Conservation (phyloP, 2,797 vertebrate species). For the Rhinoraja longicauda region DNA sequence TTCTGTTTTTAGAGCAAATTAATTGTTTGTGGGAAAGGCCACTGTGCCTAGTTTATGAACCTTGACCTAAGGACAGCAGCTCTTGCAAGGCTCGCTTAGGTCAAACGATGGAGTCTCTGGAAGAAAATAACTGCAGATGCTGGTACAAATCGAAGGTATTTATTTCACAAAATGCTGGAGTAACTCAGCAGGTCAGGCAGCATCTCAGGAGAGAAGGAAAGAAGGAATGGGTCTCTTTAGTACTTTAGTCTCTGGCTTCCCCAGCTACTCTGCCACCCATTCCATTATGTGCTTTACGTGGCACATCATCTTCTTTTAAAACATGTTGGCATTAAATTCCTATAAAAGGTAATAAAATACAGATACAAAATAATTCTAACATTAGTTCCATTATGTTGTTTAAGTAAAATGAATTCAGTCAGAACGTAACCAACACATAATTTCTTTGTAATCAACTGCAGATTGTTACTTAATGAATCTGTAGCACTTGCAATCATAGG, state of each 20-base stretch:
- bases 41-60: not conserved
- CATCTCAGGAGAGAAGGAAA: too few species aligned
- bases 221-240: too few species aligned
- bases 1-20: not conserved
- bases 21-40: not conserved
- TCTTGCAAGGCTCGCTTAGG: not conserved
- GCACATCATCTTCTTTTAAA: not conserved
- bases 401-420: not conserved
- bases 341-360: not conserved
- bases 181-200: too few species aligned
- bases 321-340: not conserved
- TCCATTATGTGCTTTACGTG: not conserved
- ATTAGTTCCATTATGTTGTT: not conserved
- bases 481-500: not conserved
- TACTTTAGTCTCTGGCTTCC: not conserved
- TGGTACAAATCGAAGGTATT: too few species aligned
- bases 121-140: too few species aligned
- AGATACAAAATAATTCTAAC: not conserved
- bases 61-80: too few species aligned
- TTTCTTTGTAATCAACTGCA: conserved; percentile 14
- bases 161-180: too few species aligned
- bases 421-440: not conserved
- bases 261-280: not conserved
- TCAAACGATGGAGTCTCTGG: not conserved
- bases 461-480: not conserved